phyloP scores from a whole-genome alignment of 1,140 invertebrate species.

The Cecropterus lyciades region DNA sequence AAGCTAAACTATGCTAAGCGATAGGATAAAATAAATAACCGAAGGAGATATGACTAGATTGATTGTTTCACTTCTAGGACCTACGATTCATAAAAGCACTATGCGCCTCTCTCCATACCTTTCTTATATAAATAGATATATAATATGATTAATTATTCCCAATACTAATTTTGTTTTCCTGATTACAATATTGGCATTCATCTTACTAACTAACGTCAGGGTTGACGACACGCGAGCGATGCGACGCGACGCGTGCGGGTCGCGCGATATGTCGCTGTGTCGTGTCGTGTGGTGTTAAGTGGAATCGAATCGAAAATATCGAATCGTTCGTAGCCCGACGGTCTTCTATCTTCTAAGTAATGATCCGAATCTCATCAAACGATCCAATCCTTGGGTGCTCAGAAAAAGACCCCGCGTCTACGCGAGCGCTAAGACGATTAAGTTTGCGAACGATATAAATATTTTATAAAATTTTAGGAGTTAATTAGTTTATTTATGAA shows the following conservation, averaged over 20 bases:
- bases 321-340: slow-evolving; percentile 49
- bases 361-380: slow-evolving; percentile 51
- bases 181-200: slow-evolving; percentile 82
- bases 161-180: slow-evolving; percentile 75
- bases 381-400: slow-evolving; percentile 55
- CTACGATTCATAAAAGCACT: slow-evolving; percentile 83
- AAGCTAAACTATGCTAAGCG: slow-evolving; percentile 84
- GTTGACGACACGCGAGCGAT: slow-evolving; percentile 38
- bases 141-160: slow-evolving; percentile 78
- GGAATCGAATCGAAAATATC: not conserved
- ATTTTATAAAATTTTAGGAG: slow-evolving; percentile 74
- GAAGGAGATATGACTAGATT: slow-evolving; percentile 82
- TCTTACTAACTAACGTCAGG: slow-evolving; percentile 76
- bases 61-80: slow-evolving; percentile 77
- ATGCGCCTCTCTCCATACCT: slow-evolving; percentile 80
- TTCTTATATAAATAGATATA: slow-evolving; percentile 82
- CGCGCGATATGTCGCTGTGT: slow-evolving; percentile 10
- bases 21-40: slow-evolving; percentile 78
- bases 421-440: slow-evolving; percentile 65
- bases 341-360: slow-evolving; percentile 57
- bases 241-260: slow-evolving; percentile 3
- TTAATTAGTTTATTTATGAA: slow-evolving; percentile 71
- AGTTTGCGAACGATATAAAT: slow-evolving; percentile 72
- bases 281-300: slow-evolving; percentile 26
- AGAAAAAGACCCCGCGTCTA: slow-evolving; percentile 50